A percentile compares a stretch with the other conserved stretches of the same genome.
Conservation (phyloP, 2,797 vertebrate species). For the Alcedo atthis region DNA sequence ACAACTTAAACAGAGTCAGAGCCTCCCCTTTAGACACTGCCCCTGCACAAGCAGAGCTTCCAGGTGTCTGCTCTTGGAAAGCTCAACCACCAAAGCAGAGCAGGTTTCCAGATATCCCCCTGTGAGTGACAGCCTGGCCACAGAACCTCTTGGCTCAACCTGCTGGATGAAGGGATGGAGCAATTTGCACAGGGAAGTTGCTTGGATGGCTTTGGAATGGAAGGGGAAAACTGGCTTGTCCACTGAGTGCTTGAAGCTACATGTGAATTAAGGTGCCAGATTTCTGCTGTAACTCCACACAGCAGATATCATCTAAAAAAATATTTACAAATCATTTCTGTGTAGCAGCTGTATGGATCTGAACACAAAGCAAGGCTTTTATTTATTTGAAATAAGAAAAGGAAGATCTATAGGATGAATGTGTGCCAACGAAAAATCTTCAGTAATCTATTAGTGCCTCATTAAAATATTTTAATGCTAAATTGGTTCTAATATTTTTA, state of each 20-base stretch:
- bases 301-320: not conserved
- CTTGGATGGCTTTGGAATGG: not conserved
- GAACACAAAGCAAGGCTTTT: not conserved
- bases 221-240: not conserved
- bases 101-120: not conserved
- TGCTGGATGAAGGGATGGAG: not conserved
- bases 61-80: not conserved
- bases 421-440: not conserved
- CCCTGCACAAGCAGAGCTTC: not conserved
- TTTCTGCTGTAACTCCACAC: not conserved
- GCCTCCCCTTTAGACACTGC: not conserved
- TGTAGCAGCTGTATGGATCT: not conserved
- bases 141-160: not conserved
- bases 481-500: slow-evolving; percentile 30
- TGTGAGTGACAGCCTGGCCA: not conserved
- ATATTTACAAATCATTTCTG: not conserved
- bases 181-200: not conserved
- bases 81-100: not conserved
- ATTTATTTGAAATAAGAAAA: not conserved
- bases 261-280: not conserved
- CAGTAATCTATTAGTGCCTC: slow-evolving; percentile 1
- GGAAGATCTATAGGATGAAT: not conserved
- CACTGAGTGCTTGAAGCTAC: not conserved
- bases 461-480: slow-evolving; percentile 1
- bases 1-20: not conserved